Base-by-base conservation (phyloP, 2,797 vertebrate genomes). In the Sebastes variabilis region DNA sequence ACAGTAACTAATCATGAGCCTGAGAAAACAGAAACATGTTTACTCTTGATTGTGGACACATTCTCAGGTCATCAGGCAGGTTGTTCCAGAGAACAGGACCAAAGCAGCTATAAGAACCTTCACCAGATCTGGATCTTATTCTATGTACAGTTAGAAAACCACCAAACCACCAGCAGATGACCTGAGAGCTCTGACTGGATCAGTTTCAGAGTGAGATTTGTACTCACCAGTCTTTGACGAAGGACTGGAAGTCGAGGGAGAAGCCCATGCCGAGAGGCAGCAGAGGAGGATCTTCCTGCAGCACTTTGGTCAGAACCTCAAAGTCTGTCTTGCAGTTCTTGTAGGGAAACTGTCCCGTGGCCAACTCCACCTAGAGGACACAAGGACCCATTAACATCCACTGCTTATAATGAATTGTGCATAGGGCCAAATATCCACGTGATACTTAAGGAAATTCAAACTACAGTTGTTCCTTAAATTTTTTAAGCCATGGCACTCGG, bases 311-410 rank as follows among this genome's bases (percentile, higher is more conserved):
- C 94, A 99, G 96, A 85, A 99, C 98, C 94, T 99, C 98, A 78
- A 99, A 99, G 92, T 99, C 98, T 3, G 98, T 99, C 94, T 99
- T 99, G 88, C 98, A 99, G 93, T 99, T 99, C 93, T 98, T 98
- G 87, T 99, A 99, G 87, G 98, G 94, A 90, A 99, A 98, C 95
- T 99, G 97, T 79, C 98, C 98, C 0, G 98, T 99, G 5, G 98
- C 98, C 89, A 99, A 82, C 93, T 99, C 98, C 96, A 99, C 98
- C 98, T 98, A 56, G 4, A 83, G 75, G 49, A 75, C 74, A 75
- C 5, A 22, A 29, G 1, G 24, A 70, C 27, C 4, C 11, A 12
- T 69, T 29, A 65, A 64, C 49, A 32, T 16, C 22, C 36, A 65
- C 14, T 3, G 29, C 13, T 10, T 54, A 36, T 16, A 36, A 52